Evolutionary conservation across 92 coral and sea anemone genomes (phyloP).

Genomic region (Pocillopora meandrina): DNA sequence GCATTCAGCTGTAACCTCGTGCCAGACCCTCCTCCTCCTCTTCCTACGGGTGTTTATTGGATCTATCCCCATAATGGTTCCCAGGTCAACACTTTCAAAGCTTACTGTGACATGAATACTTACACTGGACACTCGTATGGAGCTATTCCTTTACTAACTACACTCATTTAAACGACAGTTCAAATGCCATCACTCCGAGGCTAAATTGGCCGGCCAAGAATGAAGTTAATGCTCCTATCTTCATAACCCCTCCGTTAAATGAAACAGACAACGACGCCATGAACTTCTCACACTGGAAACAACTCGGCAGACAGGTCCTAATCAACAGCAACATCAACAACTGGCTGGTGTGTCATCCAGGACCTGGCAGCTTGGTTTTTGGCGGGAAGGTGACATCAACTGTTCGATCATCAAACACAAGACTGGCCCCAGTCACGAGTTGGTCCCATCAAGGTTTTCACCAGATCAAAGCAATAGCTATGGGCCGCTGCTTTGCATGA

Average conservation of each 20-base stretch:
- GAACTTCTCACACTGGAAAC: constrained; percentile 37
- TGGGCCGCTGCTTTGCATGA: not conserved
- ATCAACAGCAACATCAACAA: too few relatives aligned
- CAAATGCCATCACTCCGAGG: constrained; percentile 28
- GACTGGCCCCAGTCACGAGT: constrained; percentile 19
- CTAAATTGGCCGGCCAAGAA: not conserved
- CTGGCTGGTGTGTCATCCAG: not conserved
- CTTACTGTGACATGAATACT: constrained; percentile 59
- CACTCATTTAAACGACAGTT: not conserved
- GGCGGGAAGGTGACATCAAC: constrained; percentile 38
- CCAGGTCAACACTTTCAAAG: constrained; percentile 45
- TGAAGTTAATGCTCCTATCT: not conserved
- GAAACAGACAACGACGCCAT: constrained; percentile 40
- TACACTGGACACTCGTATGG: constrained; percentile 36
- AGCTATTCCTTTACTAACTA: constrained; percentile 31
- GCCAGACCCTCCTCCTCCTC: constrained; percentile 26
- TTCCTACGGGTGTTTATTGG: constrained; percentile 58
- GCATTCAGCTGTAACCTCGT: not conserved
- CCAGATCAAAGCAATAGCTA: not conserved
- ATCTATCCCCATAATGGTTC: constrained; percentile 46
- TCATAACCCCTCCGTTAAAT: constrained; percentile 35
- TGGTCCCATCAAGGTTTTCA: too few relatives aligned
- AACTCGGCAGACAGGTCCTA: constrained; percentile 14
- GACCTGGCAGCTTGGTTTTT: constrained; percentile 52
- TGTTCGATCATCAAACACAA: constrained; percentile 38